Evolutionary conservation across 2,888 invertebrate genomes (phyloP), one percentile per base, ranked within the genome.

Genomic region (Brachycybe producta): DNA sequence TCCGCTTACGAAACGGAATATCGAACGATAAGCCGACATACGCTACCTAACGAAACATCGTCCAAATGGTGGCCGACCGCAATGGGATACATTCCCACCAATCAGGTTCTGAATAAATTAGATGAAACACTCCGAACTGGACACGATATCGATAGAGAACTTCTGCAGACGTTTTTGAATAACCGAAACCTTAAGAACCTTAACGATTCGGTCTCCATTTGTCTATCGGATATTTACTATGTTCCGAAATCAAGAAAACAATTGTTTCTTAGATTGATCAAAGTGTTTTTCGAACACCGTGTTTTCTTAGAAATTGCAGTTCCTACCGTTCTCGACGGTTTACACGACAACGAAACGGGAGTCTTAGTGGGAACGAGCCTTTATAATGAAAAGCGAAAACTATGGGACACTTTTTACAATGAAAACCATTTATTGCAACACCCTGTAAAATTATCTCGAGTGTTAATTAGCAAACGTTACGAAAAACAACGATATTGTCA

Each of bases 171-270:
- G 7, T 36, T 36, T 36, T 17, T 36, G 5, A 15, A 36, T 7
- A 36, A 36, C 19, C 36, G 36, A 8, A 5, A 5, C 5, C 5
- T 19, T 5, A 36, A 36, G 5, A 15, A 15, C 7, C 8, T n/a
- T 5, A 36, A 5, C 36, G 19, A 5, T 19, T 8, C 5, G 5
- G 15, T 36, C 19, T 7, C 19, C 15, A 8, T n/a, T 5, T 7
- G 36, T 5, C 5, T 36, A n/a, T 36, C 36, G 17, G 43, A 42
- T 42, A 3, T 42, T 4, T 42, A 42, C 19, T 42, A 42, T 15
- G 19, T 42, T 26, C n/a, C 43, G 3, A 42, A 42, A 5, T 27
- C 2, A 5, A 19, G 15, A 15, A 15, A 26, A 17, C 13, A 4
- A 3, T 13, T 42, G 28, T 42, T 42, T 27, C 28, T 27, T 5